phyloP scores from a whole-genome alignment of 37 sponge, comb jelly and placozoan genomes.

The Crambe crambe region DNA sequence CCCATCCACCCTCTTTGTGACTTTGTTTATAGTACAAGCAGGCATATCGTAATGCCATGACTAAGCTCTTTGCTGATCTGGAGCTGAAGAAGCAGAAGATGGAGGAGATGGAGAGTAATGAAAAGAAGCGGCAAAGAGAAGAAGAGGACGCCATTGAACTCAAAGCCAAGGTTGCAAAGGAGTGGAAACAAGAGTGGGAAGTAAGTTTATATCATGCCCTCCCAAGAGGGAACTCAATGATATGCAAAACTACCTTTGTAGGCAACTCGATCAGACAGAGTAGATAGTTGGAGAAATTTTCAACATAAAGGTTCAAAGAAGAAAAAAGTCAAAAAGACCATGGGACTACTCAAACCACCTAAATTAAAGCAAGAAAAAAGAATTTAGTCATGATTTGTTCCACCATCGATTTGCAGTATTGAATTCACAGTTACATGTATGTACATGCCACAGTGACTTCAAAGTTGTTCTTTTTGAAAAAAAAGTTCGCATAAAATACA shows the following conservation, averaged over 20 bases:
- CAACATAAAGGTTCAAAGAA: constrained; percentile 84
- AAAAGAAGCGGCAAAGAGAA: constrained; percentile 70
- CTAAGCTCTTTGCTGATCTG: constrained; percentile 91
- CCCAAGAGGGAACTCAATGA: background rate
- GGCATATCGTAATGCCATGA: constrained; percentile 48
- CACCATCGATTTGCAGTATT: background rate
- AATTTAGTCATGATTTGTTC: background rate
- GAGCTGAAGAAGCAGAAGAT: constrained; percentile 82
- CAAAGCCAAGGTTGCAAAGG: constrained; percentile 28
- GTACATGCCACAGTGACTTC: background rate
- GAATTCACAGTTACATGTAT: background rate
- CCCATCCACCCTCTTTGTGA: background rate
- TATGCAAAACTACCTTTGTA: constrained; percentile 2
- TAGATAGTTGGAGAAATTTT: constrained; percentile 93
- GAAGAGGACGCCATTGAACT: constrained; percentile 53
- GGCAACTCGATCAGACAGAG: constrained; percentile 68
- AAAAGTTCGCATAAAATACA: constrained; percentile 8
- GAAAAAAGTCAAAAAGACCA: constrained; percentile 63
- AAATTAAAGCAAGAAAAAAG: constrained; percentile 83
- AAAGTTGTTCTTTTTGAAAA: too few species aligned
- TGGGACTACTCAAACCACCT: constrained; percentile 78
- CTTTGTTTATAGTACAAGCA: constrained; percentile 52
- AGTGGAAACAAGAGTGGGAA: constrained; percentile 93
- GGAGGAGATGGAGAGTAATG: constrained; percentile 77
- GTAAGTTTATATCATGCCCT: constrained; percentile 24